These are phyloP conservation scores for Carassius auratus DNA, from an alignment of 2,113 vertebrate species.

Conservation along the genomic window DNA sequence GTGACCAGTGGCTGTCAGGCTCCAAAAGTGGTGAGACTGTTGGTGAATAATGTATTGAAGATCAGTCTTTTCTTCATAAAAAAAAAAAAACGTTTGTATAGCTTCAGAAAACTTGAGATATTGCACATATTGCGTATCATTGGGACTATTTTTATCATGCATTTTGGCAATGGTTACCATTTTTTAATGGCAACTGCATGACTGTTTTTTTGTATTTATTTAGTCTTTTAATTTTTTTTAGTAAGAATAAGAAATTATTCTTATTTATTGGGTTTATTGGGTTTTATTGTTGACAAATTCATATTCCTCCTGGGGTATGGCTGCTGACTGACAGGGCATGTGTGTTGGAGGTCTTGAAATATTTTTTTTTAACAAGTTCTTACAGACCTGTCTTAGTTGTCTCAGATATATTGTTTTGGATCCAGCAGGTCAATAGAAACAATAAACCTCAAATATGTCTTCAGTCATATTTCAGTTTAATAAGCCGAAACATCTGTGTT, in stretches of 20 bases:
- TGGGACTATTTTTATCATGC: not conserved
- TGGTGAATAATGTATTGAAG: not conserved
- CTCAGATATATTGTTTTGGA: slow-evolving; percentile 14
- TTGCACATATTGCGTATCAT: not conserved
- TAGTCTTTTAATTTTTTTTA: no score
- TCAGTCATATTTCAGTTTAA: slow-evolving; percentile 29
- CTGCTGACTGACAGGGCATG: not conserved
- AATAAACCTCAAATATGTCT: slow-evolving; percentile 26
- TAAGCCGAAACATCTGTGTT: not conserved
- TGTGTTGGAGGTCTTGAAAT: not conserved
- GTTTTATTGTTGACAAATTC: not conserved
- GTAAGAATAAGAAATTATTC: no score
- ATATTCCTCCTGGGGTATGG: slow-evolving; percentile 1
- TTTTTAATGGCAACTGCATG: not conserved
- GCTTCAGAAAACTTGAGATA: not conserved
- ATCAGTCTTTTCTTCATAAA: not conserved
- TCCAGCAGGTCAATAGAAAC: slow-evolving; percentile 25
- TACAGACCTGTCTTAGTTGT: slow-evolving; percentile 18
- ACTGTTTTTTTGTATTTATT: no score
- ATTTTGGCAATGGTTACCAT: not conserved
- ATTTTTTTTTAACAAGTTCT: slow-evolving; percentile 11
- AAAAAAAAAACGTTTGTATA: no score
- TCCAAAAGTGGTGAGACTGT: not conserved
- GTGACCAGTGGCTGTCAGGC: not conserved
- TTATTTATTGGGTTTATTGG: not conserved